These are phyloP conservation scores for Phrynosoma platyrhinos DNA, from an alignment of 2,113 vertebrate genomes.

Conservation along the genomic window DNA sequence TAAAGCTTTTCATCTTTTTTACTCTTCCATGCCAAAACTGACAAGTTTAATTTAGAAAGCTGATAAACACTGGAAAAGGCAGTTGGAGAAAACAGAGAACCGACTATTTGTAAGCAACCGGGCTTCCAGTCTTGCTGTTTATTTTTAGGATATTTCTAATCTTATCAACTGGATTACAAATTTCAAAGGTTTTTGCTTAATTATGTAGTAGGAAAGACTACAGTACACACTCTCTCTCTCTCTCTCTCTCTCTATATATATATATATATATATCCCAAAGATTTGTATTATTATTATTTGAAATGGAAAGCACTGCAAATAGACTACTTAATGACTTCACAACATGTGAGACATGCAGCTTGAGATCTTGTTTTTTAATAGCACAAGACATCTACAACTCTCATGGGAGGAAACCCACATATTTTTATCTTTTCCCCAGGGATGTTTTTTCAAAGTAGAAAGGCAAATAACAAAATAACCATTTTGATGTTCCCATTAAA, in stretches of 20 bases:
- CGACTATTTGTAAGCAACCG: background rate
- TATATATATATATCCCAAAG: too few relatives aligned
- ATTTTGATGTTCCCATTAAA: background rate
- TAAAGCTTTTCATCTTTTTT: background rate
- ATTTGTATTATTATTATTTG: too few relatives aligned
- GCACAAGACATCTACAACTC: constrained; percentile 12
- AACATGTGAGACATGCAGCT: constrained; percentile 13
- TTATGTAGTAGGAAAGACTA: too few relatives aligned
- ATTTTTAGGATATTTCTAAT: background rate
- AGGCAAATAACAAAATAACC: constrained; percentile 10
- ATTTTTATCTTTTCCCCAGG: constrained; percentile 30
- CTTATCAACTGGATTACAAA: background rate
- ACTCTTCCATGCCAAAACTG: constrained; percentile 12
- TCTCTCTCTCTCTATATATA: too few relatives aligned
- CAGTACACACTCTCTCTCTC: too few relatives aligned
- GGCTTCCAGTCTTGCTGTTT: background rate
- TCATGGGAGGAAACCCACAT: background rate
- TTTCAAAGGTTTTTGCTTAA: too few relatives aligned
- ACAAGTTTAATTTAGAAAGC: constrained; percentile 20
- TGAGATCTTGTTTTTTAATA: constrained; percentile 33
- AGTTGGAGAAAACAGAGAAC: background rate
- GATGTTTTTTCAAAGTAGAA: constrained; percentile 20
- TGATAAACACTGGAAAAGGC: background rate
- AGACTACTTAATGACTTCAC: constrained; percentile 18
- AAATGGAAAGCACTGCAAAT: background rate